phyloP scores from a whole-genome alignment of 2,888 invertebrate species.

The Allygus modestus region DNA sequence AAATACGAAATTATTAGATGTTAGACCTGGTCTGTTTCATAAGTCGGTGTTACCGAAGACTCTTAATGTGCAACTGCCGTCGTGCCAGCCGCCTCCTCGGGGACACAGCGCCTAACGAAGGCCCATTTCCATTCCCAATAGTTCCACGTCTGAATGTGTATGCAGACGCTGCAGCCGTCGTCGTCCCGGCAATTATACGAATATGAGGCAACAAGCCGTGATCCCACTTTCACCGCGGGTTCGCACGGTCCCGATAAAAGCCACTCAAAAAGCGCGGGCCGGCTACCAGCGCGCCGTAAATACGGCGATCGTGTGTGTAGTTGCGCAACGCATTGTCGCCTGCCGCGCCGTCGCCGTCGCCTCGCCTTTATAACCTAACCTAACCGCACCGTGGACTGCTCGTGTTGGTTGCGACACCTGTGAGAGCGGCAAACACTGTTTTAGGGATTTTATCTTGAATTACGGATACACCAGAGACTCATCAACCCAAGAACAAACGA shows the following conservation, averaged over 20 bases:
- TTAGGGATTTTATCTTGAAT: no score
- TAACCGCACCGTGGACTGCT: no score
- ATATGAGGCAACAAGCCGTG: constrained; percentile 52
- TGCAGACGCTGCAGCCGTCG: constrained; percentile 35
- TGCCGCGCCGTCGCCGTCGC: neutral
- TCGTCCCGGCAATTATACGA: constrained; percentile 51
- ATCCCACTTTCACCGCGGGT: constrained; percentile 42
- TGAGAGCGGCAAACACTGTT: no score
- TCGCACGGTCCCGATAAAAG: constrained; percentile 56
- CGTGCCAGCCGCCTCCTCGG: no score
- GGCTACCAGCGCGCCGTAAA: constrained; percentile 35
- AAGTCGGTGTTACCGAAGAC: no score
- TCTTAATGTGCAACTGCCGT: no score
- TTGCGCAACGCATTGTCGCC: constrained; percentile 46
- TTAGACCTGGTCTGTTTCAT: no score
- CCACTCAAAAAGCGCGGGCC: constrained; percentile 48
- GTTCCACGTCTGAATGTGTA: neutral
- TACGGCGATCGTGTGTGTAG: constrained; percentile 17
- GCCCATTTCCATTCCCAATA: neutral
- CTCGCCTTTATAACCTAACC: no score
- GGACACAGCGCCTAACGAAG: neutral
- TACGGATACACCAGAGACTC: no score
- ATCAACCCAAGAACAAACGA: no score
- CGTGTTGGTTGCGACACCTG: neutral
- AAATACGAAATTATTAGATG: no score